These are phyloP conservation scores for Helicorthomorpha holstii DNA, from an alignment of 1,140 invertebrate genomes.

Conservation along the genomic window DNA sequence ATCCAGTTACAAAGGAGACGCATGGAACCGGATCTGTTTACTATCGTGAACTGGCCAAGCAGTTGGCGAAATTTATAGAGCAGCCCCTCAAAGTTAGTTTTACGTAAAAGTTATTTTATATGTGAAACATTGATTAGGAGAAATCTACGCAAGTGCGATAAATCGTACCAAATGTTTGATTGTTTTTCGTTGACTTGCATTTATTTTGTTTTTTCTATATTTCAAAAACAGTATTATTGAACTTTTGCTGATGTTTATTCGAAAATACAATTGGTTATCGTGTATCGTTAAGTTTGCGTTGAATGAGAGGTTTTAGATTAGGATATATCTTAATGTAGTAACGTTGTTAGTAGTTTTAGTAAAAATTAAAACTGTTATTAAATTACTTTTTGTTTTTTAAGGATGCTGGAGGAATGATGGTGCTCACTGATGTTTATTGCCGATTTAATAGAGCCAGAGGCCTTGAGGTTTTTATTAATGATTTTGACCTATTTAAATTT, in stretches of 20 bases:
- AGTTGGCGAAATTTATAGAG: conserved; percentile 65
- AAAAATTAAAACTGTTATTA: not conserved
- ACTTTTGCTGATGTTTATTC: too few relatives aligned
- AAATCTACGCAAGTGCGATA: too few relatives aligned
- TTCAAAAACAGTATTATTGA: too few relatives aligned
- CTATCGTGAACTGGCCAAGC: conserved; percentile 65
- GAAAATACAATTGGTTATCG: too few relatives aligned
- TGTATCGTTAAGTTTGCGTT: too few relatives aligned
- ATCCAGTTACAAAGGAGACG: conserved; percentile 81
- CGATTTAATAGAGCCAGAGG: conserved; percentile 59
- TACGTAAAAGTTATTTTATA: too few relatives aligned
- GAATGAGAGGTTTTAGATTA: too few relatives aligned
- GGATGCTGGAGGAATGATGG: conserved; percentile 91
- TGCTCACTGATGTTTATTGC: conserved; percentile 90
- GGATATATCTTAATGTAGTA: too few relatives aligned
- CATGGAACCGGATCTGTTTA: conserved; percentile 76
- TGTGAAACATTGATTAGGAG: too few relatives aligned
- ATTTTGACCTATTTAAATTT: not conserved
- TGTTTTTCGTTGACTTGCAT: too few relatives aligned
- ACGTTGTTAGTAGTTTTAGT: not conserved
- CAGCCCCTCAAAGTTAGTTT: conserved; percentile 56
- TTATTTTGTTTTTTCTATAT: too few relatives aligned
- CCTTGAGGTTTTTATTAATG: conserved; percentile 29
- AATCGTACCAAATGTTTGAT: too few relatives aligned
- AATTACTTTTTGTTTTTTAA: conserved; percentile 24